phyloP scores from a whole-genome alignment of 64 coral and sea anemone species.

The Pocillopora damicornis region DNA sequence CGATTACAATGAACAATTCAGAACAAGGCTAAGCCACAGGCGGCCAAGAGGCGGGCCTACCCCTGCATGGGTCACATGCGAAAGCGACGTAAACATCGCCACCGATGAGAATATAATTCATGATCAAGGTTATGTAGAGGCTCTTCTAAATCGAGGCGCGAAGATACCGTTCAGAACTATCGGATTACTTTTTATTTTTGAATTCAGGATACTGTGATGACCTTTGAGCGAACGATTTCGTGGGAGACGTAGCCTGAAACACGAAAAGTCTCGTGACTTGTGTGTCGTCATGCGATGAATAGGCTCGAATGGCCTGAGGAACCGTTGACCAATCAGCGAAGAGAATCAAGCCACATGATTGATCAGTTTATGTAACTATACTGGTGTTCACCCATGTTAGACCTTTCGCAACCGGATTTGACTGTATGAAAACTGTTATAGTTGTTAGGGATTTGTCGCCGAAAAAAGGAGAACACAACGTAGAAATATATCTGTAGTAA shows the following conservation, averaged over 20 bases:
- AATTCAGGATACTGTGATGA: neutral
- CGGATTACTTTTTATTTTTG: neutral
- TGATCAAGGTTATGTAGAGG: neutral
- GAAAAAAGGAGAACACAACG: neutral
- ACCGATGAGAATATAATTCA: neutral
- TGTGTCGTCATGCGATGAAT: constrained; percentile 9
- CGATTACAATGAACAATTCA: too few species aligned
- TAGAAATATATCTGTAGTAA: neutral
- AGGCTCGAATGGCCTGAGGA: neutral
- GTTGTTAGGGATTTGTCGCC: neutral
- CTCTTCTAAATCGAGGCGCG: neutral
- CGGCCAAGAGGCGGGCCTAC: neutral
- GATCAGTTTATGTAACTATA: neutral
- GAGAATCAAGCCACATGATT: neutral
- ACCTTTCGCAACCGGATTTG: neutral
- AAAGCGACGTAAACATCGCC: neutral
- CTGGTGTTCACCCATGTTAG: neutral
- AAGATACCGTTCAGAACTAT: neutral
- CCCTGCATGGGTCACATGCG: neutral
- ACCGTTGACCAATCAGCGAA: constrained; percentile 18
- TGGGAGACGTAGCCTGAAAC: neutral
- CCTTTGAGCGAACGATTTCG: neutral
- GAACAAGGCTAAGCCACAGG: too few species aligned
- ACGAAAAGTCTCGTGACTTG: constrained; percentile 11
- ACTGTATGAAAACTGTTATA: neutral